Percentiles rank a stretch among this genome's conserved stretches.
Evolutionary conservation across 2,797 vertebrate genomes (phyloP).

Genomic region (Gymnothorax reevesii): DNA sequence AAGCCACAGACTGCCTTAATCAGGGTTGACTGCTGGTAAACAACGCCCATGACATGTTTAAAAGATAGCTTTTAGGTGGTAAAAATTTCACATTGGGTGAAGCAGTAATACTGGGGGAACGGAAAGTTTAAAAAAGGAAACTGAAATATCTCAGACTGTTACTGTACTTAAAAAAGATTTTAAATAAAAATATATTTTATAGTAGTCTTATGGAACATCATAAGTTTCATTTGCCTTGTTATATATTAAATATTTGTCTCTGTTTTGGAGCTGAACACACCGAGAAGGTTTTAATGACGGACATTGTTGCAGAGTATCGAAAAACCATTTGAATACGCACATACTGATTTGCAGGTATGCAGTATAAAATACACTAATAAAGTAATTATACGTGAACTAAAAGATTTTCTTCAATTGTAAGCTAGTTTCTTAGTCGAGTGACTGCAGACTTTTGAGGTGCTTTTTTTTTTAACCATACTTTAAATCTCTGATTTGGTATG

Average conservation of each 20-base stretch:
- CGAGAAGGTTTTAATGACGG: neutral
- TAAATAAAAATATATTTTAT: too few species aligned
- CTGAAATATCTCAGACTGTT: slow-evolving; percentile 32
- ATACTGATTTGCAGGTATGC: neutral
- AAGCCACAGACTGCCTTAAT: slow-evolving; percentile 74
- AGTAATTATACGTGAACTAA: neutral
- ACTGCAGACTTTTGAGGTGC: neutral
- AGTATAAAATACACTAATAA: neutral
- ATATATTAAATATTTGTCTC: neutral
- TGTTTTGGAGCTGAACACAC: neutral
- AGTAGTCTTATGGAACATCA: neutral
- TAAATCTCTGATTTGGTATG: neutral
- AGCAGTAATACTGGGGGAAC: slow-evolving; percentile 35
- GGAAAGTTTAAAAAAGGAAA: slow-evolving; percentile 13
- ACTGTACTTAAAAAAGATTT: too few species aligned
- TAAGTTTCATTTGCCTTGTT: neutral
- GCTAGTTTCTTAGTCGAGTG: neutral
- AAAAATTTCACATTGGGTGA: slow-evolving; percentile 50
- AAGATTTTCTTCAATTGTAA: neutral
- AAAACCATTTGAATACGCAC: neutral
- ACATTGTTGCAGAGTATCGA: neutral
- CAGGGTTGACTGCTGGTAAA: slow-evolving; percentile 78
- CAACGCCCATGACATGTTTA: slow-evolving; percentile 70
- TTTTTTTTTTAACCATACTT: slow-evolving; percentile 9
- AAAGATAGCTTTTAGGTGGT: slow-evolving; percentile 62